Evolutionary conservation across 2,888 invertebrate species (phyloP).

Genomic region (Strigamia transsilvanica): DNA sequence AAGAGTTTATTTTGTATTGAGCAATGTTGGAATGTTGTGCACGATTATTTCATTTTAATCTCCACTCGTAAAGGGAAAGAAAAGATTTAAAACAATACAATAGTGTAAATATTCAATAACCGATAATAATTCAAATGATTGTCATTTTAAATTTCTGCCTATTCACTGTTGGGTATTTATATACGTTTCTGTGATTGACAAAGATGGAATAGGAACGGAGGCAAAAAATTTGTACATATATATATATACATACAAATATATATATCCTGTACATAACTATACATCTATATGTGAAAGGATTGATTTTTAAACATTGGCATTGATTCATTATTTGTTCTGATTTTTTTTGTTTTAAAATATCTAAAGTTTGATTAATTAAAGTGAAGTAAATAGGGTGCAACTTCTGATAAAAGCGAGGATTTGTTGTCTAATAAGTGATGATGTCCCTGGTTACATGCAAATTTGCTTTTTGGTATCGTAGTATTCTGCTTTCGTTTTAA

Average conservation of each 20-base stretch:
- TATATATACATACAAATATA: constrained; percentile 16
- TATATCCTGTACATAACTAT: not conserved
- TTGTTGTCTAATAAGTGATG: not conserved
- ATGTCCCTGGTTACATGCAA: not conserved
- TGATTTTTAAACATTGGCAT: constrained; percentile 1
- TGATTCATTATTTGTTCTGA: not conserved
- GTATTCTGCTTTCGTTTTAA: constrained; percentile 10
- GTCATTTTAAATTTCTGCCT: constrained; percentile 42
- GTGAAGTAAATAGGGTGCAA: not conserved
- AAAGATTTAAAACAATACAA: not conserved
- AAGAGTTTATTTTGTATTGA: constrained; percentile 25
- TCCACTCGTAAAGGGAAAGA: not conserved
- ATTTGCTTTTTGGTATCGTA: not conserved
- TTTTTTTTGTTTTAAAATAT: not conserved
- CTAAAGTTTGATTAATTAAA: not conserved
- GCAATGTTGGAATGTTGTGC: constrained; percentile 33
- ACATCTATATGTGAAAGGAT: not conserved
- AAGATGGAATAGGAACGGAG: constrained; percentile 25
- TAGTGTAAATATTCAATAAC: constrained; percentile 20
- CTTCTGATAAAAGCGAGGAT: not conserved
- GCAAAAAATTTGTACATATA: constrained; percentile 28
- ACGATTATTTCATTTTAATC: constrained; percentile 26
- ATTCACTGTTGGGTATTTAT: constrained; percentile 42
- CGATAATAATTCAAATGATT: constrained; percentile 20
- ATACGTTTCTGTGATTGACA: constrained; percentile 38